Base-by-base conservation (phyloP, 2,888 invertebrate species). In the Alsophila aescularia region DNA sequence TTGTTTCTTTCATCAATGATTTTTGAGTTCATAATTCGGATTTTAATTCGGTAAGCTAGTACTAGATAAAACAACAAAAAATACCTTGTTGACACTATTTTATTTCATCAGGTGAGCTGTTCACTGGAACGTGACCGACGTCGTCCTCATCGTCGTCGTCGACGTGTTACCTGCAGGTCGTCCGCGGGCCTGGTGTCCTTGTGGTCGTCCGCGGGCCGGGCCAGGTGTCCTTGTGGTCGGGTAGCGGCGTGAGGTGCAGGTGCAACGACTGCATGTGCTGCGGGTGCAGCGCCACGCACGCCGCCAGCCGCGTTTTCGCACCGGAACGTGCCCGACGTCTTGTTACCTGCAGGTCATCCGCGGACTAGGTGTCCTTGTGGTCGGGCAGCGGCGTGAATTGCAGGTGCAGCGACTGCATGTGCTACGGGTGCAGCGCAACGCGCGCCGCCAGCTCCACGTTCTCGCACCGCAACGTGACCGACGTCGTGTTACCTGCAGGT, bases 181-280 rank as follows among this genome's bases (percentile, higher is more conserved):
- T 98, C 98, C 8, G n/a, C n/a, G n/a, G n/a, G n/a, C n/a, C n/a
- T n/a, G n/a, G n/a, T n/a, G n/a, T n/a, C n/a, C n/a, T n/a, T n/a
- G n/a, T n/a, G n/a, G n/a, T n/a, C n/a, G n/a, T n/a, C n/a, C 0
- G 93, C 84, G 27, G 94, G n/a, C n/a, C n/a, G n/a, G n/a, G 94
- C 96, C 98, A 97, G 68, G 96, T 96, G 67, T 97, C 97, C 80
- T 96, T 96, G 75, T 95, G 95, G 66, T 98, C 98, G 0, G 96
- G 96, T 64, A 95, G 91, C 18, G 96, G 95, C 61, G 93, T 92
- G 50, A 93, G 88, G 52, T 93, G 93, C 71, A 98, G 92, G 79
- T 98, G 97, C 53, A 98, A 92, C 29, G 97, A 96, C 89, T 98
- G 98, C 88, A 98, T 94, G 81, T 97, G 97, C 73, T 95, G 94